Evolutionary conservation across 2,888 invertebrate genomes (phyloP).

Genomic region (Cosmorhoe ocellata): DNA sequence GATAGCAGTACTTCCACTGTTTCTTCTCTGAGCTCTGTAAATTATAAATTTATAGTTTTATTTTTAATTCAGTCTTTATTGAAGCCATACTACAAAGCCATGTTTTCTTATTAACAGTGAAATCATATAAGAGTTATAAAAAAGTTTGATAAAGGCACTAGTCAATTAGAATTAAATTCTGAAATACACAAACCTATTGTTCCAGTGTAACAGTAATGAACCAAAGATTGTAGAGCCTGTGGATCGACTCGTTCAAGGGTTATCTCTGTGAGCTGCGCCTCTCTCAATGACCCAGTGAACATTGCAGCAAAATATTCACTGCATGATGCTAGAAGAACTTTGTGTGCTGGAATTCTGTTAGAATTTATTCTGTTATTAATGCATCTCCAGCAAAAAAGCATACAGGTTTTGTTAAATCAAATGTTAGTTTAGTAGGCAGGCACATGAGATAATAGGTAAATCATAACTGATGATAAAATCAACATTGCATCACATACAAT

Average conservation of each 20-base stretch:
- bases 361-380: not conserved
- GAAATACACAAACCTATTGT: slow-evolving; percentile 68
- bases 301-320: slow-evolving; percentile 98
- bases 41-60: not conserved
- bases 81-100: no score
- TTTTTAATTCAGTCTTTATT: no score
- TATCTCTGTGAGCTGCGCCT: slow-evolving; percentile 92
- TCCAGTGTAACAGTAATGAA: slow-evolving; percentile 96
- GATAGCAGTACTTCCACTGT: slow-evolving; percentile 94
- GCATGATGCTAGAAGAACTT: slow-evolving; percentile 94
- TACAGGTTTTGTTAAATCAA: no score
- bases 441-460: not conserved
- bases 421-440: no score
- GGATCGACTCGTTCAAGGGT: slow-evolving; percentile 92
- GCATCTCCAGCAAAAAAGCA: no score
- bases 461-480: no score
- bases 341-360: slow-evolving; percentile 89
- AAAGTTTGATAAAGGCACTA: no score
- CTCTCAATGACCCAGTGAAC: slow-evolving; percentile 94
- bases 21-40: slow-evolving; percentile 92
- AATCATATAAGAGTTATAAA: no score
- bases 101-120: no score
- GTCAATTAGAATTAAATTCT: not conserved
- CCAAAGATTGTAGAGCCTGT: slow-evolving; percentile 91
- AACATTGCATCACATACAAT: no score